Conservation (phyloP, 2,888 invertebrate species). For the Lamellibrachia satsuma region DNA sequence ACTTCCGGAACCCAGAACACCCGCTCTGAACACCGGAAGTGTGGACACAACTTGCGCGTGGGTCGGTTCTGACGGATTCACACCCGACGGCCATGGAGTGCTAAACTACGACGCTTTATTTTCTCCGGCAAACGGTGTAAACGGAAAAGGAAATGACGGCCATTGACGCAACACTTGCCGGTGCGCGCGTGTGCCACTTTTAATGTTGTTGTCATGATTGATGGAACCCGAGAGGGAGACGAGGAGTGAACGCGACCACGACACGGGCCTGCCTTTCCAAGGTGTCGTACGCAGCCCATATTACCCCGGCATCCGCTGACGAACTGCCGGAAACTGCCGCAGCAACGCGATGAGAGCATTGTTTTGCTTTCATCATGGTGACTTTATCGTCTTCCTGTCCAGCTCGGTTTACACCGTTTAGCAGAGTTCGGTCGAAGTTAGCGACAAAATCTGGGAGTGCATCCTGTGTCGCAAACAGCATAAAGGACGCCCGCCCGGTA, state of each 20-base stretch:
- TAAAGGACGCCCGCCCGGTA: background rate
- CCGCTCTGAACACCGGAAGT: background rate
- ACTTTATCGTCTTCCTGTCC: background rate
- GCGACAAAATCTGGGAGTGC: background rate
- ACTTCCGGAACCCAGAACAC: background rate
- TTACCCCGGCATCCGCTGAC: background rate
- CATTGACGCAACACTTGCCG: background rate
- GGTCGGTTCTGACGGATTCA: slow-evolving; percentile 17
- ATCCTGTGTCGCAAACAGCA: background rate
- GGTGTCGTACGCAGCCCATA: background rate
- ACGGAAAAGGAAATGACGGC: background rate
- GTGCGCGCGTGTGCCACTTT: background rate
- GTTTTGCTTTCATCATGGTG: background rate
- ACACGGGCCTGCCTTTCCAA: background rate
- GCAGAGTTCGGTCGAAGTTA: background rate
- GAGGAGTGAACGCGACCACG: background rate
- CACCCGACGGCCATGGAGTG: background rate
- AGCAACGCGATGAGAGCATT: background rate
- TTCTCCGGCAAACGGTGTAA: background rate
- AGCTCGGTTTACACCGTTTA: background rate
- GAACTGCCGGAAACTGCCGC: background rate
- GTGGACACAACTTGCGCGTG: background rate
- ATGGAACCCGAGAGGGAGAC: background rate
- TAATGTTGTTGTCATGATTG: background rate
- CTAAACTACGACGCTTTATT: background rate